Base-by-base conservation (phyloP, 2,888 invertebrate genomes). In the Muschampia plurimacula region DNA sequence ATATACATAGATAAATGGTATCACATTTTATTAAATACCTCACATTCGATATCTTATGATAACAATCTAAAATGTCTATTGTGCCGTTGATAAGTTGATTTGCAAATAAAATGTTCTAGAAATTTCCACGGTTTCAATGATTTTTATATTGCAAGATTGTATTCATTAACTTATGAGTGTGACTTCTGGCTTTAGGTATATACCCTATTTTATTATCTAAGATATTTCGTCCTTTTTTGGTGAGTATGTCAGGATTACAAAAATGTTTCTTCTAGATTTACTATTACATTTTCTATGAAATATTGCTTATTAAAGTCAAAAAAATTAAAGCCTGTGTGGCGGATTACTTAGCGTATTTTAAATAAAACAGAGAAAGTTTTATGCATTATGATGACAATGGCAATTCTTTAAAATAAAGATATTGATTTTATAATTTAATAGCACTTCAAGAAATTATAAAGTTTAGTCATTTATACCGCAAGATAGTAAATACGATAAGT, bases 401-500 rank as follows among this genome's bases (percentile, higher is more conserved):
- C n/a, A 41, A 41, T 32, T 4, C 4, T 4, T 32, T 32, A 8
- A 41, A 7, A 7, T 7, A 41, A 41, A 9, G 8, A 41, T 41
- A 41, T 6, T 41, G 55, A 15, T 55, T 55, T 55, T 70, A 75
- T 74, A 74, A 15, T 66, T 78, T 77, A 76, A 74, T 62, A 70
- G 73, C 60, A 64, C 72, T 72, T 46, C 74, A 76, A 77, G 72
- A 79, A 81, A 83, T 85, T 82, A 85, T 85, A 84, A 84, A 82
- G 82, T 67, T 55, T 83, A 81, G 84, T 86, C 76, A 77, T 77
- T 83, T 85, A 84, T 81, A 82, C 77, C 74, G 77, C 80, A 78
- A 76, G 86, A 90, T 89, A 88, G 85, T 79, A 79, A 66, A 72
- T 36, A 66, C 72, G 80, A 80, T 80, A 82, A 80, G 76, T 78